Conservation (phyloP, 2,888 invertebrate genomes). For the Lasius platythorax region DNA sequence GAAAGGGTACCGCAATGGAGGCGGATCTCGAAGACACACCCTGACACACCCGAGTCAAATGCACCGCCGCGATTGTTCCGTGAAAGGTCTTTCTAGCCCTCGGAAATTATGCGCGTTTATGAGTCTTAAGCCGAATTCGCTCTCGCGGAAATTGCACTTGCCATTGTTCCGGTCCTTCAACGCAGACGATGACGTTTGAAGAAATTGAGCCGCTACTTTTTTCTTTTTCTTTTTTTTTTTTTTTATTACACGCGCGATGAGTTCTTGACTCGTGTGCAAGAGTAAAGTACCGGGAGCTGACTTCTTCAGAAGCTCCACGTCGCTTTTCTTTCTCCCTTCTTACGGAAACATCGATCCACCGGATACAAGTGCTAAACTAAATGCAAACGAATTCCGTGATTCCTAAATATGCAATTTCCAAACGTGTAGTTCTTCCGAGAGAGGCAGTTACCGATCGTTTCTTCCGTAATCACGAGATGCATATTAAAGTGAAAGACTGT, state of each 20-base stretch:
- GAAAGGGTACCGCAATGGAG: background rate
- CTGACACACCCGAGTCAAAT: constrained; percentile 9
- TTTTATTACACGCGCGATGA: background rate
- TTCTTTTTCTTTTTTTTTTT: background rate
- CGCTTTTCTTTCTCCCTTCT: background rate
- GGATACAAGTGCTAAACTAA: background rate
- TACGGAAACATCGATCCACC: background rate
- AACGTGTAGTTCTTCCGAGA: background rate
- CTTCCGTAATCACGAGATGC: background rate
- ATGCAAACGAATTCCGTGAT: constrained; percentile 1
- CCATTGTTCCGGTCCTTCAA: constrained; percentile 28
- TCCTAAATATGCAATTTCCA: background rate
- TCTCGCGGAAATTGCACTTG: constrained; percentile 36
- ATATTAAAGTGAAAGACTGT: background rate
- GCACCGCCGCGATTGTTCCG: constrained; percentile 38
- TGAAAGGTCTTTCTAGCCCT: background rate
- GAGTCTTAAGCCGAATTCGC: constrained; percentile 16
- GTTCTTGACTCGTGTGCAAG: background rate
- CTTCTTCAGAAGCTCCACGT: background rate
- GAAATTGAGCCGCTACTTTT: constrained; percentile 12
- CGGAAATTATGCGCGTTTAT: constrained; percentile 23
- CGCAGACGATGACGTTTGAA: background rate
- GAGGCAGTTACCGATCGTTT: background rate
- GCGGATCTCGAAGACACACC: background rate
- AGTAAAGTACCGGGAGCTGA: background rate